phyloP scores from a whole-genome alignment of 2,113 vertebrate genomes.

The Chaetura pelagica region DNA sequence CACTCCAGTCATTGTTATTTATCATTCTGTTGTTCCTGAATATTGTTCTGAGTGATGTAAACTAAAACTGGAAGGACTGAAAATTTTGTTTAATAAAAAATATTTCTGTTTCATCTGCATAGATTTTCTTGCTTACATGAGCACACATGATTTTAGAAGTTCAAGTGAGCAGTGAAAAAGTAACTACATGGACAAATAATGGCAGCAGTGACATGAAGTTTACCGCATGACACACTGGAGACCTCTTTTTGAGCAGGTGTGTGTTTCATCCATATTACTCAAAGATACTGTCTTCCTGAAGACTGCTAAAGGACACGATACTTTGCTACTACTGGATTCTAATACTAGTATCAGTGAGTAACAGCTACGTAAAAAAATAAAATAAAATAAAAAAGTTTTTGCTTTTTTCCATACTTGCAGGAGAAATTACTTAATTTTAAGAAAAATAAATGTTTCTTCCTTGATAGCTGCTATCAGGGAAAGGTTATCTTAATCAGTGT shows the following conservation, averaged over 20 bases:
- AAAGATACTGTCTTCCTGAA: background rate
- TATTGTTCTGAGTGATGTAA: background rate
- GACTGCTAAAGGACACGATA: background rate
- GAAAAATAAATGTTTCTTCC: background rate
- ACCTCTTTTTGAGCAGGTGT: background rate
- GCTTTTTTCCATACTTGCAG: background rate
- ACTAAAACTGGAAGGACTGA: background rate
- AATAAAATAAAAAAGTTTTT: background rate
- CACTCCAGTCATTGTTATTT: background rate
- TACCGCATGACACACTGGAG: background rate
- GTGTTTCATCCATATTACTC: background rate
- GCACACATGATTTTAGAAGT: background rate
- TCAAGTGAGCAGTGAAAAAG: background rate
- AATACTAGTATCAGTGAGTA: background rate
- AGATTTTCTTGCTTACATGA: background rate
- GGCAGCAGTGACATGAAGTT: background rate
- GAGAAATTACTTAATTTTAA: background rate
- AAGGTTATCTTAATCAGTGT: background rate
- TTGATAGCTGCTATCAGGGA: background rate
- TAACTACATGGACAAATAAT: background rate
- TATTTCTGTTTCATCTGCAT: rapidly evolving
- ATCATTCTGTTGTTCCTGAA: background rate
- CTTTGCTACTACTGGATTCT: background rate
- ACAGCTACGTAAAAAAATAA: background rate
- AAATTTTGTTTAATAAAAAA: background rate